Evolutionary conservation across 1,140 invertebrate species (phyloP).

Genomic region (Diplogasteroides magnus): DNA sequence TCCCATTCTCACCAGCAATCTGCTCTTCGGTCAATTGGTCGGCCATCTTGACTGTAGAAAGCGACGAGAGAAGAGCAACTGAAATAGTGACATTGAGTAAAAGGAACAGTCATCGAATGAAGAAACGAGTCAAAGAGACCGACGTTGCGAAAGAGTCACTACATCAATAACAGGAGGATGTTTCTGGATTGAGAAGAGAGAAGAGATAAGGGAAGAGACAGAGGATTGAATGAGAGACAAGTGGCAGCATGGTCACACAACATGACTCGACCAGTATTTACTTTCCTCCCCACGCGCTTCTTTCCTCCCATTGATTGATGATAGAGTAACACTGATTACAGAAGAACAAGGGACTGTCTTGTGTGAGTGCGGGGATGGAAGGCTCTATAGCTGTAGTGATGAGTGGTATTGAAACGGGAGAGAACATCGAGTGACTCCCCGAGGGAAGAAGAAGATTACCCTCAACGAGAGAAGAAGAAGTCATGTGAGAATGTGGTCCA

Average conservation of each 20-base stretch:
- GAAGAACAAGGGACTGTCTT: too few species aligned
- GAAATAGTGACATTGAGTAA: constrained; percentile 3
- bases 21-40: constrained; percentile 55
- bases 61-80: background rate
- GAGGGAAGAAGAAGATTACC: too few species aligned
- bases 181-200: background rate
- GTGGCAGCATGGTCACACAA: too few species aligned
- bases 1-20: constrained; percentile 39
- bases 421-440: too few species aligned
- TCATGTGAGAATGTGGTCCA: too few species aligned
- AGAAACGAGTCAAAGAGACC: background rate
- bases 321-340: too few species aligned
- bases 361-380: background rate
- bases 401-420: too few species aligned
- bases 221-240: background rate
- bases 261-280: too few species aligned
- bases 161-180: background rate
- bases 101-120: constrained; percentile 1
- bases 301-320: too few species aligned
- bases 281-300: too few species aligned
- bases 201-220: background rate
- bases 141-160: background rate
- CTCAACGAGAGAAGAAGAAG: too few species aligned
- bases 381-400: too few species aligned
- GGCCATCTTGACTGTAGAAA: constrained; percentile 39